Conservation (phyloP, 2,797 vertebrate genomes). For the Apogon talboti region DNA sequence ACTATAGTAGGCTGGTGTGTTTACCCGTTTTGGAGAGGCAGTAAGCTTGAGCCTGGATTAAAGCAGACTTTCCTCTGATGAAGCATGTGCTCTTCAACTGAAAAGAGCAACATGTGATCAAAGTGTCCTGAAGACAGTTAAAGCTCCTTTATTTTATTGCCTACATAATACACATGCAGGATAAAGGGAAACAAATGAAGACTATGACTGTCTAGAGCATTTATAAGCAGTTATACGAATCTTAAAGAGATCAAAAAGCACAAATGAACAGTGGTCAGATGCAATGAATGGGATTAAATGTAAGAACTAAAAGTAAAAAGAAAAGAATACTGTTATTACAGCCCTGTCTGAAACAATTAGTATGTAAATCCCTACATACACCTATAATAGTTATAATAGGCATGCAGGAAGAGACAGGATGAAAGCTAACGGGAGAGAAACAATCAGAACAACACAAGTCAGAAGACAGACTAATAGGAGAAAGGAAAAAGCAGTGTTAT, state of each 20-base stretch:
- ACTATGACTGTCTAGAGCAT: neutral
- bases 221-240: neutral
- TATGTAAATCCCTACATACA: constrained; percentile 11
- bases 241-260: constrained; percentile 13
- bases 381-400: constrained; percentile 4
- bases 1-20: constrained; percentile 22
- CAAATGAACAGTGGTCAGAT: constrained; percentile 16
- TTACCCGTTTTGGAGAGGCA: constrained; percentile 34
- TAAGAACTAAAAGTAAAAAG: constrained; percentile 6
- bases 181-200: constrained; percentile 6
- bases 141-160: constrained; percentile 22
- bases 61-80: constrained; percentile 22
- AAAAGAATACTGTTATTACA: constrained; percentile 13
- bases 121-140: constrained; percentile 32
- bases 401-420: constrained; percentile 2
- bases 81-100: constrained; percentile 23
- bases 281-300: constrained; percentile 17
- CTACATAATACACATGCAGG: constrained; percentile 16
- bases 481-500: neutral
- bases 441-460: constrained; percentile 3
- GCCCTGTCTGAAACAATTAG: constrained; percentile 21
- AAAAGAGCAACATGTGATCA: constrained; percentile 40
- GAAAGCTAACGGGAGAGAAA: constrained; percentile 15
- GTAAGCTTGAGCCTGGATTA: constrained; percentile 20
- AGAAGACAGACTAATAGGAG: constrained; percentile 1